A percentile compares a stretch with the other conserved stretches of the same genome.
These are phyloP conservation scores for Isotomurus palustris DNA, from an alignment of 2,888 invertebrate genomes.

Conservation along the genomic window DNA sequence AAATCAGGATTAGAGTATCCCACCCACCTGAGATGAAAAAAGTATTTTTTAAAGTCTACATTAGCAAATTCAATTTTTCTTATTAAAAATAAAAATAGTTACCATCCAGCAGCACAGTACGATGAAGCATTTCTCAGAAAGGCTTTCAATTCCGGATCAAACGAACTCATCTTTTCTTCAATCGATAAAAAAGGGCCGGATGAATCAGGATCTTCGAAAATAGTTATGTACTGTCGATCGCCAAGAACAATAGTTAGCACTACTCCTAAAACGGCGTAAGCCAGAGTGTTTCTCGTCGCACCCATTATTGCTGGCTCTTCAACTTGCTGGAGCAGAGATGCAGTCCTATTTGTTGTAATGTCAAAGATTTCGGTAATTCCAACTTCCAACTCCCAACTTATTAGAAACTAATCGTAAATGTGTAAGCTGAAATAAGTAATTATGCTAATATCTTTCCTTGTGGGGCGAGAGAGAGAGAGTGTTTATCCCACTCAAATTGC, in stretches of 20 bases:
- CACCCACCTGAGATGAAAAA: constrained; percentile 16
- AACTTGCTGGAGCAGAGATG: too few relatives aligned
- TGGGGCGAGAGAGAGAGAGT: too few relatives aligned
- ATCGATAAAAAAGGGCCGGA: constrained; percentile 15
- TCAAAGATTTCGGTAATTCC: too few relatives aligned
- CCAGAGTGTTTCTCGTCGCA: too few relatives aligned
- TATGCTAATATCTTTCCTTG: too few relatives aligned
- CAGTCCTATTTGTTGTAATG: too few relatives aligned
- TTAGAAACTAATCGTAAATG: too few relatives aligned
- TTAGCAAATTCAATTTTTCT: neutral
- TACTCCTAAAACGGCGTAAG: neutral
- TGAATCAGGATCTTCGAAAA: constrained; percentile 8
- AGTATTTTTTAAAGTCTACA: neutral
- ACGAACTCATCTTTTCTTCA: constrained; percentile 12
- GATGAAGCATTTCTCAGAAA: constrained; percentile 18
- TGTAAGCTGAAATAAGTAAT: too few relatives aligned
- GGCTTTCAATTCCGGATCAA: constrained; percentile 12
- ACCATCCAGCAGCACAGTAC: constrained; percentile 26
- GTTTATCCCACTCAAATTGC: too few relatives aligned
- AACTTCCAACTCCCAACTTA: too few relatives aligned
- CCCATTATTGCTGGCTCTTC: too few relatives aligned
- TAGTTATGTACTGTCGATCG: constrained; percentile 17
- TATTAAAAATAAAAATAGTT: neutral
- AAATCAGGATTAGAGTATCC: constrained; percentile 15
- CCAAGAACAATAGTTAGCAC: neutral